phyloP scores from a whole-genome alignment of 1,140 invertebrate genomes.

The Macrotrachela quadricornifera region DNA sequence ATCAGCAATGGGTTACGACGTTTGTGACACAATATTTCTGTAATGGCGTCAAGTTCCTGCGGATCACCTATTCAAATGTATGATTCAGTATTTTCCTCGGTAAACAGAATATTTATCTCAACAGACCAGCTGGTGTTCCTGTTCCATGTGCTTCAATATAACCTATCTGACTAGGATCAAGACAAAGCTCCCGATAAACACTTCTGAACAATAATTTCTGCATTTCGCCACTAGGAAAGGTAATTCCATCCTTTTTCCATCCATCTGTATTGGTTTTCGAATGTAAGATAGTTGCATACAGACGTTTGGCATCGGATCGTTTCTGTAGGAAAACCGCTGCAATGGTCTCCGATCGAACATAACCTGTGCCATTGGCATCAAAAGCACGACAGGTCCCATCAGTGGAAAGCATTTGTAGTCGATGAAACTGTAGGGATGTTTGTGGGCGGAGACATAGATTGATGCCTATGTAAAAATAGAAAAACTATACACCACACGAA shows the following conservation, averaged over 20 bases:
- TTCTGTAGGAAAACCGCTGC: conserved; percentile 60
- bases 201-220: conserved; percentile 46
- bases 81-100: too few relatives aligned
- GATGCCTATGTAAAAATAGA: conserved; percentile 18
- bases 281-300: conserved; percentile 64
- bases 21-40: conserved; percentile 54
- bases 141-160: conserved; percentile 92
- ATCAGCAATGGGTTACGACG: conserved; percentile 53
- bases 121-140: conserved; percentile 53
- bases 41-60: conserved; percentile 77
- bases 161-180: conserved; percentile 54
- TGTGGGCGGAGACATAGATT: conserved; percentile 66
- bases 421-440: conserved; percentile 70
- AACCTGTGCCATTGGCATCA: conserved; percentile 61
- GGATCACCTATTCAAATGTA: conserved; percentile 40
- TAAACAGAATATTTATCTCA: too few relatives aligned
- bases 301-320: conserved; percentile 44
- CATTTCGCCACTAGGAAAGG: conserved; percentile 2
- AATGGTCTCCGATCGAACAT: conserved; percentile 68
- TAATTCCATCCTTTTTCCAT: conserved; percentile 43
- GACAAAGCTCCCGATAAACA: conserved; percentile 54
- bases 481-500: too few relatives aligned
- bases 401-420: conserved; percentile 63
- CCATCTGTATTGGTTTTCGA: conserved; percentile 73
- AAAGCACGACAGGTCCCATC: conserved; percentile 80